phyloP scores from a whole-genome alignment of 2,113 vertebrate species.

The Tetrao urogallus region DNA sequence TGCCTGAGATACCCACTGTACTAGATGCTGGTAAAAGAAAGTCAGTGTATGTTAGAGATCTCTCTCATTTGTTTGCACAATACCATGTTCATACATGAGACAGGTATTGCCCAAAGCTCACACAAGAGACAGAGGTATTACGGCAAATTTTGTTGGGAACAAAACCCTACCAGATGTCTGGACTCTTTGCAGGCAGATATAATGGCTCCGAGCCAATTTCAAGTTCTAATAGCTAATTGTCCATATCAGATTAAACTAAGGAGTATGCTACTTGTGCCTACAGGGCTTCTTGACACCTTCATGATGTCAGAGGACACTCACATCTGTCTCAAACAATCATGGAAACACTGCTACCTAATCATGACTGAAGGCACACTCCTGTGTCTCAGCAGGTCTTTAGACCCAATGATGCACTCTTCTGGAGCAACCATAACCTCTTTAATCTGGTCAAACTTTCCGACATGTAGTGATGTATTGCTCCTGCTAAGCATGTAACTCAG shows the following conservation, averaged over 20 bases:
- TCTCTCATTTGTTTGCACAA: background rate
- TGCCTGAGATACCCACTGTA: background rate
- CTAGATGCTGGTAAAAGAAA: background rate
- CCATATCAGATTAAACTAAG: background rate
- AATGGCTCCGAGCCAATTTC: background rate
- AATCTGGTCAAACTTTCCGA: background rate
- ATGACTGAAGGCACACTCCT: background rate
- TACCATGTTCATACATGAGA: accelerated
- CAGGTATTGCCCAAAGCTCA: background rate
- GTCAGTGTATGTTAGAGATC: background rate
- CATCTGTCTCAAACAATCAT: background rate
- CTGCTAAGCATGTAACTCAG: background rate
- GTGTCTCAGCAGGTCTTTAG: conserved; percentile 9
- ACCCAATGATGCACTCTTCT: accelerated
- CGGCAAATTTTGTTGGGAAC: background rate
- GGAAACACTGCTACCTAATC: background rate
- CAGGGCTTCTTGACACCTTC: background rate
- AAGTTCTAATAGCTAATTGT: background rate
- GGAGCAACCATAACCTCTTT: background rate
- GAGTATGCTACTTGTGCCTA: background rate
- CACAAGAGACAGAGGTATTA: background rate
- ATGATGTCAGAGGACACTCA: background rate
- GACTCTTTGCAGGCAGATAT: background rate
- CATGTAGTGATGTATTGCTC: background rate
- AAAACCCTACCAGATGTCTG: background rate